A percentile compares a stretch with the other conserved stretches of the same genome.
These are phyloP conservation scores for Phyto melanocephala DNA, from an alignment of 2,888 invertebrate species.

Conservation along the genomic window DNA sequence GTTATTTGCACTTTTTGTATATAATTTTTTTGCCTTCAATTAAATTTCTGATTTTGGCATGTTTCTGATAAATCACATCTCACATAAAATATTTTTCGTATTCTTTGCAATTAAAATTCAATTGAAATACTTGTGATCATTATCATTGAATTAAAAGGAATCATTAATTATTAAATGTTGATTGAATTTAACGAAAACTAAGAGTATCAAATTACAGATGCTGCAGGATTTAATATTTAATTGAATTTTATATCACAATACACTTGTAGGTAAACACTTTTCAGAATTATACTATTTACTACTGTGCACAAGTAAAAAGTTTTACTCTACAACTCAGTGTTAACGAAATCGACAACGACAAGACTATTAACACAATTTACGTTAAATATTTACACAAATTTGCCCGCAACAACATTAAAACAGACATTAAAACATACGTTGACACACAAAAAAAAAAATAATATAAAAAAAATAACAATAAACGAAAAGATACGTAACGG, in stretches of 20 bases:
- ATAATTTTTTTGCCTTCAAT: neutral
- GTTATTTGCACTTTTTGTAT: slow-evolving; percentile 23
- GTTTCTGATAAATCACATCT: neutral
- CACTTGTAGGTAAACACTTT: neutral
- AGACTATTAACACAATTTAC: slow-evolving; percentile 57
- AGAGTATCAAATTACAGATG: neutral
- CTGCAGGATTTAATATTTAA: slow-evolving; percentile 43
- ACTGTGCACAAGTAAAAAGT: no score
- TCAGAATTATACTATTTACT: no score
- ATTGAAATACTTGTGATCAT: neutral
- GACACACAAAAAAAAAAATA: neutral
- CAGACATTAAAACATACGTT: neutral
- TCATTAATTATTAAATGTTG: slow-evolving; percentile 40
- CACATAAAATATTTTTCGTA: slow-evolving; percentile 11
- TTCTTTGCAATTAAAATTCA: slow-evolving; percentile 38
- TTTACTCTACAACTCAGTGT: no score
- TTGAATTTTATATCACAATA: slow-evolving; percentile 30
- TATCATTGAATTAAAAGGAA: neutral
- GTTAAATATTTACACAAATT: slow-evolving; percentile 56
- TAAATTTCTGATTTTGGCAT: neutral
- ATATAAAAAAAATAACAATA: neutral
- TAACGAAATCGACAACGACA: slow-evolving; percentile 26
- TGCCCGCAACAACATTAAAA: slow-evolving; percentile 43
- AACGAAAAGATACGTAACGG: neutral
- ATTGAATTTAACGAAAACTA: slow-evolving; percentile 23